Evolutionary conservation across 2,113 vertebrate genomes (phyloP).

Genomic region (Balaeniceps rex): DNA sequence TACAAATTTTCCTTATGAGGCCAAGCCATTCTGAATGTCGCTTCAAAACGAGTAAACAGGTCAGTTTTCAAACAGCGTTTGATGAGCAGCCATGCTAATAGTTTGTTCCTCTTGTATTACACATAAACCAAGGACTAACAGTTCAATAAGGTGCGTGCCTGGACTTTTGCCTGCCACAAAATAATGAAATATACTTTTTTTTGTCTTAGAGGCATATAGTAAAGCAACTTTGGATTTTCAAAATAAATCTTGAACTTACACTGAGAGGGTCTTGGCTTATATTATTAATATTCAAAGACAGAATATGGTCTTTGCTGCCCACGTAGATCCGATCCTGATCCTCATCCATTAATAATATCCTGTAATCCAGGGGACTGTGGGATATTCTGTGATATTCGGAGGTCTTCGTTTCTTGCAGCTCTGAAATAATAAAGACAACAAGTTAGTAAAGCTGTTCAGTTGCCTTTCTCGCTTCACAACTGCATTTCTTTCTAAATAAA

Average conservation of each 20-base stretch:
- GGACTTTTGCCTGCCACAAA: background rate
- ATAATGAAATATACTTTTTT: background rate
- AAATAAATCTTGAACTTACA: conserved; percentile 75
- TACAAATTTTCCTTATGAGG: background rate
- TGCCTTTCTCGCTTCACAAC: background rate
- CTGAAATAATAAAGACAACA: conserved; percentile 71
- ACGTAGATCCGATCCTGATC: conserved; percentile 97
- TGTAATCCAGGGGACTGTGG: conserved; percentile 90
- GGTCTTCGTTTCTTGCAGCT: conserved; percentile 86
- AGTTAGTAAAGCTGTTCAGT: background rate
- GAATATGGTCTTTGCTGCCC: conserved; percentile 95
- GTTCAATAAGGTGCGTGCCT: background rate
- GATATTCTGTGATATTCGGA: conserved; percentile 88
- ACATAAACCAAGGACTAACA: background rate
- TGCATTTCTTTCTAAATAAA: background rate
- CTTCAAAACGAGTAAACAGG: background rate
- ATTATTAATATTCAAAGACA: conserved; percentile 98
- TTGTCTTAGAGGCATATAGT: background rate
- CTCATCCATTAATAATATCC: conserved; percentile 97
- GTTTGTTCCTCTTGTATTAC: background rate
- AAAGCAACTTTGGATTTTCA: background rate
- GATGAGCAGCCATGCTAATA: background rate
- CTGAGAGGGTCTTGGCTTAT: conserved; percentile 89
- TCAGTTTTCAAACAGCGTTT: background rate
- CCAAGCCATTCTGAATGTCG: background rate